Conservation (phyloP, 2,113 vertebrate species). For the Rhodinocichla rosea region DNA sequence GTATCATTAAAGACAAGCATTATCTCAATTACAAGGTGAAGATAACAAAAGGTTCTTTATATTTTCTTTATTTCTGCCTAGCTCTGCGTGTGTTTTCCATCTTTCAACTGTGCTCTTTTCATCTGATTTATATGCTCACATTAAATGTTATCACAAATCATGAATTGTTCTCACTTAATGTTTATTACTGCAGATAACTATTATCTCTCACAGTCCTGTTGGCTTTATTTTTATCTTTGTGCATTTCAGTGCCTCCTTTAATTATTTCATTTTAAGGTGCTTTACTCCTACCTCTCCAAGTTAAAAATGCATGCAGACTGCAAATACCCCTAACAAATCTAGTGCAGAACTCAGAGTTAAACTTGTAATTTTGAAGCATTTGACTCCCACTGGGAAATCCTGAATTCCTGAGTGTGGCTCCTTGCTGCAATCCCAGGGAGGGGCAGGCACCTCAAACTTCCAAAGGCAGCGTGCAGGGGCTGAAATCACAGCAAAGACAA, state of each 20-base stretch:
- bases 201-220: conserved; percentile 51
- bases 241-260: conserved; percentile 53
- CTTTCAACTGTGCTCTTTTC: conserved; percentile 4
- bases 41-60: conserved; percentile 35
- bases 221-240: conserved; percentile 49
- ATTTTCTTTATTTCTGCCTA: conserved; percentile 13
- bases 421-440: not conserved
- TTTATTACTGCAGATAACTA: conserved; percentile 68
- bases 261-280: conserved; percentile 61
- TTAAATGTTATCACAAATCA: conserved; percentile 62
- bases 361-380: not conserved
- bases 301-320: not conserved
- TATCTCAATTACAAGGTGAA: conserved; percentile 54
- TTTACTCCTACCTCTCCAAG: not conserved
- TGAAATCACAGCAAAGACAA: not conserved
- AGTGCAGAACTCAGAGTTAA: not conserved
- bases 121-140: conserved; percentile 65
- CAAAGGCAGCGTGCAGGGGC: not conserved
- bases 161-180: conserved; percentile 58
- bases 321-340: not conserved
- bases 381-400: not conserved
- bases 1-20: conserved; percentile 3
- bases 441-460: not conserved
- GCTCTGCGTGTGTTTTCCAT: not conserved
- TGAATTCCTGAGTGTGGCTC: not conserved